Conservation (phyloP, 2,113 vertebrate genomes). For the Phyllopteryx taeniolatus region DNA sequence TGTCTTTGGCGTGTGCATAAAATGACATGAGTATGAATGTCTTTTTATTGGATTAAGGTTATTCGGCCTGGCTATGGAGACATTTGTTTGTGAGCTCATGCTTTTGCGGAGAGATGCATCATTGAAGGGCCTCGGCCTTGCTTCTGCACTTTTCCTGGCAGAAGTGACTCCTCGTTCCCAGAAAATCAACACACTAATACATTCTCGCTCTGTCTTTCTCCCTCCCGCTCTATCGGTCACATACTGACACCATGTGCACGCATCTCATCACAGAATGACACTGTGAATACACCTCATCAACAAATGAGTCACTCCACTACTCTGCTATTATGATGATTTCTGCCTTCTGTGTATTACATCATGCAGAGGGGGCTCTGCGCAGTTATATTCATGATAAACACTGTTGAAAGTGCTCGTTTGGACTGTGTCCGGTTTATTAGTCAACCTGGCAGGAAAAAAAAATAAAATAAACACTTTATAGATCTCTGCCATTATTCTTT, state of each 20-base stretch:
- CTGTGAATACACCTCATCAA: conserved; percentile 70
- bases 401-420: conserved; percentile 34
- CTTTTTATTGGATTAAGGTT: conserved; percentile 67
- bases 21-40: conserved; percentile 55
- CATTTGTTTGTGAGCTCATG: conserved; percentile 70
- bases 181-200: conserved; percentile 65
- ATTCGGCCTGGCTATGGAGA: conserved; percentile 60
- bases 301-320: conserved; percentile 71
- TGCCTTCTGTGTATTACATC: conserved; percentile 71
- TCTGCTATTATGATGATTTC: conserved; percentile 72
- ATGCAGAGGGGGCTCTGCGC: conserved; percentile 61
- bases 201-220: conserved; percentile 33
- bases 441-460: conserved; percentile 33
- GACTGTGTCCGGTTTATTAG: conserved; percentile 38
- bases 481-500: conserved; percentile 34
- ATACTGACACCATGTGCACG: conserved; percentile 61
- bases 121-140: conserved; percentile 56
- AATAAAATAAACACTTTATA: conserved; percentile 20
- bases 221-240: conserved; percentile 40
- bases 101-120: conserved; percentile 64
- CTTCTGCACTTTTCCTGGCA: conserved; percentile 70
- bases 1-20: conserved; percentile 47
- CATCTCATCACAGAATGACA: conserved; percentile 61
- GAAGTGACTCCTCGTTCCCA: conserved; percentile 73
- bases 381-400: conserved; percentile 62